phyloP scores from a whole-genome alignment of 2,113 vertebrate genomes.

The Kryptolebias marmoratus region DNA sequence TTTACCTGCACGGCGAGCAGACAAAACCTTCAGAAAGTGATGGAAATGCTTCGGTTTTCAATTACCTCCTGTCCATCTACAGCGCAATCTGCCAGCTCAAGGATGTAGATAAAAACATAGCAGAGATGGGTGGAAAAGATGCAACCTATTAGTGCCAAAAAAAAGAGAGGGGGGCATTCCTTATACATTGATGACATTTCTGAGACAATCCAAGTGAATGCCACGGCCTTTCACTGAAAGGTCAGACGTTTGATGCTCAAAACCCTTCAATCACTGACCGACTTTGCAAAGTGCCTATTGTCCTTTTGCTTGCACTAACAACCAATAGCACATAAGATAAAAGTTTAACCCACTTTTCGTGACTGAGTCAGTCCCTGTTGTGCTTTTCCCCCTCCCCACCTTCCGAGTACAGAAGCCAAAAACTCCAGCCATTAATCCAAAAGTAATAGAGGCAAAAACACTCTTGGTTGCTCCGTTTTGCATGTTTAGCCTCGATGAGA shows the following conservation, averaged over 20 bases:
- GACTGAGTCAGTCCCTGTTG: conserved; percentile 62
- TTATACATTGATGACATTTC: conserved; percentile 29
- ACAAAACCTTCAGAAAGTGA: conserved; percentile 69
- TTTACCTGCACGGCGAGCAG: conserved; percentile 58
- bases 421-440: conserved; percentile 58
- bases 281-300: conserved; percentile 14
- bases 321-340: conserved; percentile 30
- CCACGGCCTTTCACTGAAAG: conserved; percentile 10
- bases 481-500: conserved; percentile 52
- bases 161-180: conserved; percentile 27
- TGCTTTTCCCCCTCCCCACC: conserved; percentile 22
- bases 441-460: conserved; percentile 40
- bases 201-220: conserved; percentile 29
- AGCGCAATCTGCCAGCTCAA: conserved; percentile 35
- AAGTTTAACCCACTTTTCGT: conserved; percentile 60
- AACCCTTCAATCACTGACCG: neutral
- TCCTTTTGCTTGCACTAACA: conserved; percentile 28
- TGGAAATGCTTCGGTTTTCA: conserved; percentile 77
- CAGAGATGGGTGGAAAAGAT: conserved; percentile 16
- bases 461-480: conserved; percentile 46
- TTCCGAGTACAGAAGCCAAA: conserved; percentile 21
- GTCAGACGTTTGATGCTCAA: conserved; percentile 6
- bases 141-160: conserved; percentile 25
- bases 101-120: conserved; percentile 30
- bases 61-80: conserved; percentile 60